phyloP scores from a whole-genome alignment of 2,113 vertebrate species.

The Variabilichromis moorii region DNA sequence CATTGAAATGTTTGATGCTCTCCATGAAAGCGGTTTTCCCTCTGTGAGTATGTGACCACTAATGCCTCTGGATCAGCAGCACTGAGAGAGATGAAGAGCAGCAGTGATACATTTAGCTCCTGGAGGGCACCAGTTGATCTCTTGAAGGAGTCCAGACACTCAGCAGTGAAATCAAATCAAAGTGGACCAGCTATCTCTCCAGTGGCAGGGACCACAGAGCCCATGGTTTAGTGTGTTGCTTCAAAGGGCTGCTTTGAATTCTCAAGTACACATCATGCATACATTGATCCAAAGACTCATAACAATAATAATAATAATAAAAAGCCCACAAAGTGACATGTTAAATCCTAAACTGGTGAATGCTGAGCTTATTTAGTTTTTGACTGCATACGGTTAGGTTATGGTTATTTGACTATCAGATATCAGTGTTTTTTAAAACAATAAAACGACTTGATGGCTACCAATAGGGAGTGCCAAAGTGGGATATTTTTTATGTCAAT shows the following conservation, averaged over 20 bases:
- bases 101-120: not conserved
- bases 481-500: not conserved
- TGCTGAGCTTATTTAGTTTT: not conserved
- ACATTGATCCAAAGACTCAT: not conserved
- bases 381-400: not conserved
- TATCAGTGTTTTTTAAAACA: not conserved
- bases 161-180: conserved; percentile 5
- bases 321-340: not conserved
- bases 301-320: not conserved
- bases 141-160: not conserved
- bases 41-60: conserved; percentile 1
- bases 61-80: conserved; percentile 2
- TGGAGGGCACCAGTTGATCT: conserved; percentile 6
- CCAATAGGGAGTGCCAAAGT: not conserved
- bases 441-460: not conserved
- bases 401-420: not conserved
- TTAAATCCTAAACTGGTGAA: not conserved
- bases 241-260: conserved; percentile 16
- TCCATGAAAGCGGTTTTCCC: conserved; percentile 9
- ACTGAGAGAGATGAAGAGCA: conserved; percentile 2
- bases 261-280: not conserved
- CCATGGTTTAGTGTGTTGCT: not conserved
- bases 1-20: conserved; percentile 20
- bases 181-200: not conserved
- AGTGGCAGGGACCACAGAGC: not conserved